Conservation (phyloP, 2,888 invertebrate species). For the Eugnorisma glareosa region DNA sequence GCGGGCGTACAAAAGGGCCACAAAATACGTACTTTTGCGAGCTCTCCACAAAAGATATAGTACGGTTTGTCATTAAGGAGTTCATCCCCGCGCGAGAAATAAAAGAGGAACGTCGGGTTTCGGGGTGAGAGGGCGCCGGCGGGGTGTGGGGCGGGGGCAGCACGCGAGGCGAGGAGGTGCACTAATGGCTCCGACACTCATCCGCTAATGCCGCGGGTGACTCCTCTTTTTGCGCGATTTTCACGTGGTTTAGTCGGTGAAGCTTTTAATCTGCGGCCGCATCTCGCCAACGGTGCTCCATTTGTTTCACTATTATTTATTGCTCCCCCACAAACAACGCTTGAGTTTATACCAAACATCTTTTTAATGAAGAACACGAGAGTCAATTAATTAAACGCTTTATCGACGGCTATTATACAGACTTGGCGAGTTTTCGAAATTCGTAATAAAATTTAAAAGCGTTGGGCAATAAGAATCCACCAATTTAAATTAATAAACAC, state of each 20-base stretch:
- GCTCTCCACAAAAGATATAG: constrained; percentile 91
- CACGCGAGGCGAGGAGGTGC: constrained; percentile 77
- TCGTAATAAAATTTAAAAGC: constrained; percentile 53
- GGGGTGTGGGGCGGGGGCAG: constrained; percentile 65
- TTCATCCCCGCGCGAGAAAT: constrained; percentile 91
- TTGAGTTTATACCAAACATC: constrained; percentile 46
- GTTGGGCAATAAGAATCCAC: constrained; percentile 55
- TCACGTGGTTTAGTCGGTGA: constrained; percentile 90
- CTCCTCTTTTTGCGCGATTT: constrained; percentile 90
- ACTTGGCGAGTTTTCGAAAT: constrained; percentile 53
- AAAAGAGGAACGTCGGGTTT: constrained; percentile 88
- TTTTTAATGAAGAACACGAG: constrained; percentile 40
- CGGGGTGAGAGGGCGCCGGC: constrained; percentile 76
- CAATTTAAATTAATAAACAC: constrained; percentile 61
- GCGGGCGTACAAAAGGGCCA: constrained; percentile 89
- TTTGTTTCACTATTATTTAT: constrained; percentile 77
- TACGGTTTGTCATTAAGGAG: constrained; percentile 91
- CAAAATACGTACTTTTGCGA: constrained; percentile 90
- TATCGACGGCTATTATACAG: constrained; percentile 37
- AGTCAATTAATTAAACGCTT: constrained; percentile 51
- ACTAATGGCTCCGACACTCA: constrained; percentile 91
- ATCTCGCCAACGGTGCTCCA: constrained; percentile 85
- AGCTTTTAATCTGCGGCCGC: constrained; percentile 89
- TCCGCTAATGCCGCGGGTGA: constrained; percentile 91
- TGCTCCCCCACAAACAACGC: constrained; percentile 52